A percentile compares a stretch with the other conserved stretches of the same genome.
Conservation (phyloP, 2,797 vertebrate species). For the Leontocebus nigricollis region DNA sequence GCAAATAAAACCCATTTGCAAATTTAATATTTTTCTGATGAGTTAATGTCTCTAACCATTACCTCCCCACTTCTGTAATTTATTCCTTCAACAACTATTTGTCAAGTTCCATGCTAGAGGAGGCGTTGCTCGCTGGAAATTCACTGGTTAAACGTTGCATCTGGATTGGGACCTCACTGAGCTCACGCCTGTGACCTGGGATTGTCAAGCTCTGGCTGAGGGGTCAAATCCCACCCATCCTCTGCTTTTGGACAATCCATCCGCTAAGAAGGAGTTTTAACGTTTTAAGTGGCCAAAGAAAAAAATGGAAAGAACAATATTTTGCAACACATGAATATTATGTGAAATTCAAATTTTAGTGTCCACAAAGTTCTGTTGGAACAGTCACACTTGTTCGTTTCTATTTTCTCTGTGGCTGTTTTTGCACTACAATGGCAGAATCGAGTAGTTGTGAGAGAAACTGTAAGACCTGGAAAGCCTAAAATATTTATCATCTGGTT, state of each 20-base stretch:
- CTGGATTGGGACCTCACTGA: neutral
- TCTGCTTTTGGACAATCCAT: neutral
- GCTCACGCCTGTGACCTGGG: neutral
- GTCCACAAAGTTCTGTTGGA: neutral
- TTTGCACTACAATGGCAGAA: neutral
- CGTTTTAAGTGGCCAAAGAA: neutral
- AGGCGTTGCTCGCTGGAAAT: neutral
- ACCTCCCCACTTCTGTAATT: neutral
- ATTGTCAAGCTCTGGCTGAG: accelerated
- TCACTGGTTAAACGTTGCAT: neutral
- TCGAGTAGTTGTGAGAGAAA: neutral
- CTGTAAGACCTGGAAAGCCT: neutral
- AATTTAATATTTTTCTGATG: constrained; percentile 64
- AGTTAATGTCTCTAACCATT: constrained; percentile 48
- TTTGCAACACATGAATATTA: neutral
- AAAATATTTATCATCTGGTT: neutral
- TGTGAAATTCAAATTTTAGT: neutral
- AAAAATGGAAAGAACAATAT: neutral
- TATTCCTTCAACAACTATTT: neutral
- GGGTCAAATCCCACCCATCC: neutral
- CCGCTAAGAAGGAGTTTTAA: neutral
- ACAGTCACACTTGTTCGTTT: neutral
- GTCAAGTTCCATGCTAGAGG: neutral
- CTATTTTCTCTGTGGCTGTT: neutral
- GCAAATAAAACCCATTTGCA: constrained; percentile 73